Evolutionary conservation across 1,140 invertebrate species (phyloP).

Genomic region (Drosophila chauvacae): DNA sequence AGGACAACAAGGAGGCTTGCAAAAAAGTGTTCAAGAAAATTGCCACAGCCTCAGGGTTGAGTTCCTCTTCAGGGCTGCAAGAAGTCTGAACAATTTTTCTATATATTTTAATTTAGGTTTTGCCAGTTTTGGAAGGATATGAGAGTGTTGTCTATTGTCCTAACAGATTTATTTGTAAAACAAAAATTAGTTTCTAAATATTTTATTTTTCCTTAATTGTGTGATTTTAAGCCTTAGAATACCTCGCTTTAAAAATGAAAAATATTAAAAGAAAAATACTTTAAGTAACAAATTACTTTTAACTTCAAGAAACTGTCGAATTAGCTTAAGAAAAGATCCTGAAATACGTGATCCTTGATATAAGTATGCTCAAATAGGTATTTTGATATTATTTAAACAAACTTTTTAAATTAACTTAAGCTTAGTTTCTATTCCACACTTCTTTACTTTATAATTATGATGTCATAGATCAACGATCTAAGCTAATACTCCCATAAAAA

Average conservation of each 20-base stretch:
- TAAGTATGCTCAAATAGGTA: background rate
- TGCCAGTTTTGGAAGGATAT: background rate
- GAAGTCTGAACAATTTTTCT: background rate
- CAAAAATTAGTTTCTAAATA: too few species aligned
- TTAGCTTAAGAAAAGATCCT: too few species aligned
- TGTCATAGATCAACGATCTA: background rate
- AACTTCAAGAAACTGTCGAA: too few species aligned
- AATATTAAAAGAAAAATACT: too few species aligned
- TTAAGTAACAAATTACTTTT: too few species aligned
- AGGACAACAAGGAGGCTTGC: constrained; percentile 21
- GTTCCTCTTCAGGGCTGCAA: constrained; percentile 23
- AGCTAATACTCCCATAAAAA: background rate
- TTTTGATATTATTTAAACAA: background rate
- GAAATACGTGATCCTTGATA: too few species aligned
- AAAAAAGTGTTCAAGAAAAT: constrained; percentile 46
- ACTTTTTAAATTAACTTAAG: background rate
- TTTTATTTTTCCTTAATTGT: too few species aligned
- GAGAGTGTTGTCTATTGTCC: too few species aligned
- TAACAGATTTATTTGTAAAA: too few species aligned
- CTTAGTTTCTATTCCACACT: background rate
- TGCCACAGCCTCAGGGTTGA: constrained; percentile 24
- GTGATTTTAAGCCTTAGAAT: too few species aligned
- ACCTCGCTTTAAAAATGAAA: too few species aligned
- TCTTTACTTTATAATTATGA: too few species aligned
- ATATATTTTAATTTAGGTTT: background rate